These are phyloP conservation scores for Saccostrea cuccullata DNA, from an alignment of 1,140 invertebrate genomes.

Conservation along the genomic window DNA sequence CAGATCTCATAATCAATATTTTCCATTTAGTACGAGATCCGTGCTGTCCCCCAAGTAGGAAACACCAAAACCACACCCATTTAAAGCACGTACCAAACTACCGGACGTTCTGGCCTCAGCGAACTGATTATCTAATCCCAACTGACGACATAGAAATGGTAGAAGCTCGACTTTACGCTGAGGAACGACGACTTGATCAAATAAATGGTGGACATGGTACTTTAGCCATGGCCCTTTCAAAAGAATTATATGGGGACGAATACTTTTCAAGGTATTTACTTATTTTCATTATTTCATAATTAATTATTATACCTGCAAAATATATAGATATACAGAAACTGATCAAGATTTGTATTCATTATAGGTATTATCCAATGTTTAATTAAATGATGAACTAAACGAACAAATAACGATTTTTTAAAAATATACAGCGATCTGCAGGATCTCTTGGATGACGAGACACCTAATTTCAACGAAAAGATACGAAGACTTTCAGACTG, in stretches of 20 bases:
- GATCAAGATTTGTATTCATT: too few species aligned
- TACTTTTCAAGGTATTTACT: constrained; percentile 4
- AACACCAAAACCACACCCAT: not conserved
- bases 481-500: not conserved
- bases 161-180: not conserved
- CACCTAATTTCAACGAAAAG: not conserved
- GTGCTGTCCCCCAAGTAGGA: not conserved
- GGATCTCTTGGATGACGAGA: not conserved
- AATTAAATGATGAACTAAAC: too few species aligned
- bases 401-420: too few species aligned
- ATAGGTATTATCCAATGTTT: too few species aligned
- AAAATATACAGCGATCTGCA: not conserved
- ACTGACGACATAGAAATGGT: not conserved
- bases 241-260: constrained; percentile 33
- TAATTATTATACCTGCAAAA: too few species aligned
- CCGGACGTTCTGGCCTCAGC: not conserved
- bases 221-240: not conserved
- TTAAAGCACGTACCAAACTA: not conserved
- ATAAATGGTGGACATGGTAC: constrained; percentile 14
- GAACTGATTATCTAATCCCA: not conserved
- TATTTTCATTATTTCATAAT: not conserved
- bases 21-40: not conserved
- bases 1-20: not conserved
- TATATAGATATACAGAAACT: too few species aligned
- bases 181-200: constrained; percentile 22